Percentiles rank a stretch among this genome's conserved stretches.
These are phyloP conservation scores for Alethe diademata DNA, from an alignment of 2,113 vertebrate species.

Conservation along the genomic window DNA sequence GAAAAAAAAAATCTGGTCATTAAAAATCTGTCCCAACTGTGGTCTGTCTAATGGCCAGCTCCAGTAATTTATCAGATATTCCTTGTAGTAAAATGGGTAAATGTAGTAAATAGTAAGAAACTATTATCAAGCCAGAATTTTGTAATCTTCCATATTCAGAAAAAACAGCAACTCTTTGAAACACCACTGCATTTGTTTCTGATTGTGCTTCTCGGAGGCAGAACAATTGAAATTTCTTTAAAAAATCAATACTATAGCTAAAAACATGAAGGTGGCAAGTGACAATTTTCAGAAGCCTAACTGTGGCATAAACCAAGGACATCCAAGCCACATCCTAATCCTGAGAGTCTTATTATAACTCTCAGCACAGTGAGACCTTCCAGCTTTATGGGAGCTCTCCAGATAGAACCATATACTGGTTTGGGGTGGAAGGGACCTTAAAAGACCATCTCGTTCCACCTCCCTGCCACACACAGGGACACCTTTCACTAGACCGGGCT, in stretches of 20 bases:
- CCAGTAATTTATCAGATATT: background rate
- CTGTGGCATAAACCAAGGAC: background rate
- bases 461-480: background rate
- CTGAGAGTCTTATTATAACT: background rate
- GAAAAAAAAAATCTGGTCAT: constrained; percentile 4
- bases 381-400: background rate
- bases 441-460: rapidly evolving
- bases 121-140: background rate
- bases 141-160: background rate
- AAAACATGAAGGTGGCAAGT: background rate
- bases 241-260: background rate
- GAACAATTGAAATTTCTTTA: background rate
- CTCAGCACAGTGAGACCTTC: background rate
- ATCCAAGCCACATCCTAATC: background rate
- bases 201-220: background rate
- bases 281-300: background rate
- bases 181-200: background rate
- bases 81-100: background rate
- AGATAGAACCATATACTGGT: background rate
- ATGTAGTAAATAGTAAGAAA: too few species aligned
- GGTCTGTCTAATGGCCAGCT: background rate
- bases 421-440: background rate
- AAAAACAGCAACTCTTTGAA: background rate
- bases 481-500: background rate
- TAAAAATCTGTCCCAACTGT: background rate